Evolutionary conservation across 2,888 invertebrate genomes (phyloP), one percentile per base, ranked within the genome.

Genomic region (Dasypogon diadema): DNA sequence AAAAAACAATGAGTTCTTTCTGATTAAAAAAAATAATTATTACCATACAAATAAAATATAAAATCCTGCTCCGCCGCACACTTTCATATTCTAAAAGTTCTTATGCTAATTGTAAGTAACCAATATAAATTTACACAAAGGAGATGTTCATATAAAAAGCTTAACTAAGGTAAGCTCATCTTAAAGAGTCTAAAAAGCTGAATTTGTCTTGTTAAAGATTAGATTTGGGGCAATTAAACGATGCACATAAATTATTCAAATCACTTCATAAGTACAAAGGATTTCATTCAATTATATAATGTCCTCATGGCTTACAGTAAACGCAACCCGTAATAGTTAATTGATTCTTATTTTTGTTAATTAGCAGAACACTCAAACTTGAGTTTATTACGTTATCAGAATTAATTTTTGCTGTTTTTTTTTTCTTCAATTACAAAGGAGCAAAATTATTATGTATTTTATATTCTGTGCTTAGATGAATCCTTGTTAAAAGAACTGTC

Each of bases 181-280:
- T 18, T 60, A 60, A 12, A 26, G 16, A 37, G 21, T 14, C 60
- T 18, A 37, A 60, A 12, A 26, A 21, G 26, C 60, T 60, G 30
- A 37, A 21, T 60, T 18, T 60, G 37, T 37, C 5, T 60, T 18
- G 60, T 60, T 60, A 30, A 60, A 60, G 18, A 37, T 37, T 60
- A 14, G 14, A 16, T 60, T 37, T 3, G 37, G 37, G 60, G 6
- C 37, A 30, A 21, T 26, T 60, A 60, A 42, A 34, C 16, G 60
- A 60, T 37, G 60, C 34, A 18, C 14, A 30, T 34, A 26, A 16
- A 37, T 60, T 60, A n/a, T n/a, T n/a, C n/a, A 60, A 18, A 37
- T 60, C 16, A 60, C 60, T 60, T 60, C 37, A 37, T 37, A 60
- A 60, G 60, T 60, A 60, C 60, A 60, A 60, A 18, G 34, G 18